Percentiles rank a stretch among this genome's conserved stretches.
phyloP scores from a whole-genome alignment of 2,888 invertebrate species.

The Leistus spinibarbis region DNA sequence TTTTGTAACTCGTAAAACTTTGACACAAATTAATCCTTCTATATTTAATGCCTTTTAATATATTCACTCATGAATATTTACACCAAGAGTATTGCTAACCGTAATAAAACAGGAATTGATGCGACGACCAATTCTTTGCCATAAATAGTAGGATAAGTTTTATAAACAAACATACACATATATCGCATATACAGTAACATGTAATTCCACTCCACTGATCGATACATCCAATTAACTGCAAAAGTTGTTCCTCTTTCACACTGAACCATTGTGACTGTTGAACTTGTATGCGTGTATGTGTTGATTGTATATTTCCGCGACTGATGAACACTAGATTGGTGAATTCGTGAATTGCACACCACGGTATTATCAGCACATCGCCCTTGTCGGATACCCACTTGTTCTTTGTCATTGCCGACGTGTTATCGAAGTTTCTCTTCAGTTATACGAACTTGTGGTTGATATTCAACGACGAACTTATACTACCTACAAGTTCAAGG shows the following conservation, averaged over 20 bases:
- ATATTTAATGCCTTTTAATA: no score
- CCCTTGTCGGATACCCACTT: not conserved
- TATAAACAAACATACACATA: not conserved
- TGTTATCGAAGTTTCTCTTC: not conserved
- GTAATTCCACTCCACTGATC: not conserved
- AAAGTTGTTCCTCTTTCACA: not conserved
- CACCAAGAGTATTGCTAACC: no score
- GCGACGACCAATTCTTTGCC: no score
- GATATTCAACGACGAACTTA: not conserved
- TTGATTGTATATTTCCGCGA: conserved; percentile 33
- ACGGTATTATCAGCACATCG: not conserved
- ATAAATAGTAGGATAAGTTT: no score
- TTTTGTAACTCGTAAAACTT: not conserved
- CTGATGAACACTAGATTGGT: conserved; percentile 13
- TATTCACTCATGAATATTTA: no score
- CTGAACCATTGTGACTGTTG: not conserved
- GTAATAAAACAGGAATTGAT: no score
- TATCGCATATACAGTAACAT: not conserved
- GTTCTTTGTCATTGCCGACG: not conserved
- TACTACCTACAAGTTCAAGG: not conserved
- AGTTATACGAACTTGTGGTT: not conserved
- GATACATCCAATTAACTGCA: not conserved
- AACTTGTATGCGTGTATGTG: not conserved
- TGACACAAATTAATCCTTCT: not conserved
- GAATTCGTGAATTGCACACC: not conserved